These are phyloP conservation scores for Ophiothrix spiculata DNA, from an alignment of 35 echinoderm and acorn worm genomes.

Conservation along the genomic window DNA sequence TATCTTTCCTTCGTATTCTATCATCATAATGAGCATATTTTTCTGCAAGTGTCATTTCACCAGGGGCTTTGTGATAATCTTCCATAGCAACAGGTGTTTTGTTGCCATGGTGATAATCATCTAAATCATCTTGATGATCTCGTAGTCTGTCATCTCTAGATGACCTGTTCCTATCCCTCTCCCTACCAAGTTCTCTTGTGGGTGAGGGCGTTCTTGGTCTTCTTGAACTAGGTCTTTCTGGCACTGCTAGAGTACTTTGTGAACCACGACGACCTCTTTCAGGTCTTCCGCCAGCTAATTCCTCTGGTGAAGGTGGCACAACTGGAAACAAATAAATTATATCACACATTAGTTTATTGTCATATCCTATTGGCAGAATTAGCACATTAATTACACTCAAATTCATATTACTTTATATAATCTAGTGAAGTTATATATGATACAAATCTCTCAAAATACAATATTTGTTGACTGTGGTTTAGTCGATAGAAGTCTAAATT, in stretches of 20 bases:
- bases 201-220: conserved; percentile 73
- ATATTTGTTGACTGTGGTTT: too few relatives aligned
- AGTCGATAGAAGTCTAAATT: too few relatives aligned
- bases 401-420: too few relatives aligned
- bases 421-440: too few relatives aligned
- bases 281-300: conserved; percentile 28
- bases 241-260: conserved; percentile 77
- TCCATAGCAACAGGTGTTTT: neutral
- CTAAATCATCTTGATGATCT: neutral
- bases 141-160: neutral
- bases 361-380: too few relatives aligned
- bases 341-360: neutral
- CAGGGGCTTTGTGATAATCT: neutral
- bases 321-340: conserved; percentile 45
- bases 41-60: neutral
- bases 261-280: conserved; percentile 60
- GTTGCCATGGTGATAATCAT: neutral
- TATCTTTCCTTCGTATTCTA: neutral
- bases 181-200: conserved; percentile 24
- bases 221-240: conserved; percentile 46
- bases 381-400: too few relatives aligned
- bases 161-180: conserved; percentile 44
- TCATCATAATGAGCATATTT: conserved; percentile 8
- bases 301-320: conserved; percentile 77
- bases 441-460: too few relatives aligned